Conservation (phyloP, 2,888 invertebrate genomes). For the Dryococelus australis region DNA sequence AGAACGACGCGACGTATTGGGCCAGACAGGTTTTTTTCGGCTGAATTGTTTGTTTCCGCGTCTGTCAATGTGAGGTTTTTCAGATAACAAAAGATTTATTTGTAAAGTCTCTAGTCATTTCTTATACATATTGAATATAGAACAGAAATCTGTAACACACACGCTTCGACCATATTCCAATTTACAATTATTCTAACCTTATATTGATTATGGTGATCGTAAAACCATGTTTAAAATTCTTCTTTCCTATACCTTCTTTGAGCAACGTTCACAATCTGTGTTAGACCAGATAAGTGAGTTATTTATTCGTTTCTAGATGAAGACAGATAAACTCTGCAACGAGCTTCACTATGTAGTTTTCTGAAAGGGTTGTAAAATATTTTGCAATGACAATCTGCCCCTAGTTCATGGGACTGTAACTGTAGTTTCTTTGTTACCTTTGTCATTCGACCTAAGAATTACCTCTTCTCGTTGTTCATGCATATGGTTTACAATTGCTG, state of each 20-base stretch:
- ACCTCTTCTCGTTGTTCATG: no score
- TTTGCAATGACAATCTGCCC: no score
- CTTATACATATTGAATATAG: background rate
- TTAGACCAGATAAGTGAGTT: background rate
- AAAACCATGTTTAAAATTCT: background rate
- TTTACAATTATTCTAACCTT: background rate
- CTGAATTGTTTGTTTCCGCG: background rate
- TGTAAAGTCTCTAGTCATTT: background rate
- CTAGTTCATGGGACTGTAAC: no score
- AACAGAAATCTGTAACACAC: background rate
- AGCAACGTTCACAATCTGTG: background rate
- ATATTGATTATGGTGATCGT: background rate
- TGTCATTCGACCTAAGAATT: no score
- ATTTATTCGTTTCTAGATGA: no score
- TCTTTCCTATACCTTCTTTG: background rate
- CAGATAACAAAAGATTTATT: no score
- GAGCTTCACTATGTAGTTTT: no score
- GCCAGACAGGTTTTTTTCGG: background rate
- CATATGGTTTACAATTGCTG: no score
- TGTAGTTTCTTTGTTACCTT: no score
- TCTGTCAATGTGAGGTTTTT: background rate
- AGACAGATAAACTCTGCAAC: no score
- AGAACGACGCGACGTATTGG: background rate
- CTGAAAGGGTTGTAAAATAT: background rate
- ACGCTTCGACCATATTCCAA: background rate